Conservation (phyloP, 2,113 vertebrate species). For the Hassar affinis region DNA sequence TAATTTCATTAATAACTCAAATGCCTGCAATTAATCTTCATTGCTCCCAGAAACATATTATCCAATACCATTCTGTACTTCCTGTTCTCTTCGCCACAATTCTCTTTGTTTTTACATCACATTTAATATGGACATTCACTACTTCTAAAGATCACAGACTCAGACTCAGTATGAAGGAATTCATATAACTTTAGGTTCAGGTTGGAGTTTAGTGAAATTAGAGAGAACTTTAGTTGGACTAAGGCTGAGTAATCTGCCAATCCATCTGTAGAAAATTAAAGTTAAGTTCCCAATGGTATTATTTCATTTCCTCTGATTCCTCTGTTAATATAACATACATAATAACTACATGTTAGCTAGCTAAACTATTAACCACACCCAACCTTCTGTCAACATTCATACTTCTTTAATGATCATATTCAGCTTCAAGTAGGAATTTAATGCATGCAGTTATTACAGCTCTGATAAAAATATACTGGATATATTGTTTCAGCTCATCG, state of each 20-base stretch:
- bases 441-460: background rate
- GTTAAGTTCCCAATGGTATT: background rate
- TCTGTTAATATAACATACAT: background rate
- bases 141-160: background rate
- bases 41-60: constrained; percentile 34
- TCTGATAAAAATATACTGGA: background rate
- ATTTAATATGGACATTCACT: background rate
- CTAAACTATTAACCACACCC: background rate
- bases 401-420: background rate
- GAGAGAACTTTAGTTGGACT: background rate
- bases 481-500: background rate
- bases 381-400: background rate
- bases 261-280: background rate
- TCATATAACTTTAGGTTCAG: background rate
- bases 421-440: background rate
- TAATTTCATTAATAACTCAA: constrained; percentile 56
- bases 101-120: background rate
- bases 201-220: background rate
- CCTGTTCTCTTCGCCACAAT: background rate
- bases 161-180: background rate
- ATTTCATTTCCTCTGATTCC: background rate
- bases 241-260: background rate
- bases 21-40: constrained; percentile 49
- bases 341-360: background rate
- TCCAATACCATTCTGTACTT: background rate